Percentiles rank a stretch among this genome's conserved stretches.
Evolutionary conservation across 2,888 invertebrate genomes (phyloP).

Genomic region (Psococerastis gibbosa): DNA sequence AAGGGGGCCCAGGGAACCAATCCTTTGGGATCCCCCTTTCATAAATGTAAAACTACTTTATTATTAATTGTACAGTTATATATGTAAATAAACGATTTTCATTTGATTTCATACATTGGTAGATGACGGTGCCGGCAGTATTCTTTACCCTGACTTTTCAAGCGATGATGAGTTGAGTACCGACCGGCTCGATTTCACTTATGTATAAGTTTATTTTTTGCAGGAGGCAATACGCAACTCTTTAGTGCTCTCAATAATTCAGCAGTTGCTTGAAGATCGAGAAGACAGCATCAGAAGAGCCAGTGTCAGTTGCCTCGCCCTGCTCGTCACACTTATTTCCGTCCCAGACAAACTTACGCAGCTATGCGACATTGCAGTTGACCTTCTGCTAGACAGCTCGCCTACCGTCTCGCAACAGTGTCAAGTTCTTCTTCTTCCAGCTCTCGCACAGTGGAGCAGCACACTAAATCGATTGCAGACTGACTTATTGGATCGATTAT

Average conservation of each 20-base stretch:
- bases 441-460: slow-evolving; percentile 42
- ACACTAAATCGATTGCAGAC: slow-evolving; percentile 33
- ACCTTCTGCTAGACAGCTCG: slow-evolving; percentile 36
- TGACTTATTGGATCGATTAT: slow-evolving; percentile 27
- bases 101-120: no score
- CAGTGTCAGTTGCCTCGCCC: slow-evolving; percentile 39
- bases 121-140: no score
- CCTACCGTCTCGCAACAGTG: slow-evolving; percentile 33
- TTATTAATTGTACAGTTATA: no score
- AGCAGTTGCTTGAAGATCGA: slow-evolving; percentile 48
- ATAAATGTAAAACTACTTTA: no score
- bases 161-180: no score
- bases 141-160: no score
- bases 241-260: slow-evolving; percentile 46
- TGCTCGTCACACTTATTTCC: slow-evolving; percentile 40
- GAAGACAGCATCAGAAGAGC: slow-evolving; percentile 38
- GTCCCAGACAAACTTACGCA: slow-evolving; percentile 42
- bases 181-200: no score
- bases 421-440: slow-evolving; percentile 36
- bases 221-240: slow-evolving; percentile 42
- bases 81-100: no score
- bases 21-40: no score
- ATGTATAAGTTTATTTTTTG: slow-evolving; percentile 16
- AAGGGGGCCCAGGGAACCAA: no score
- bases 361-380: slow-evolving; percentile 33